These are phyloP conservation scores for Todus mexicanus DNA, from an alignment of 2,797 vertebrate species.

Conservation along the genomic window DNA sequence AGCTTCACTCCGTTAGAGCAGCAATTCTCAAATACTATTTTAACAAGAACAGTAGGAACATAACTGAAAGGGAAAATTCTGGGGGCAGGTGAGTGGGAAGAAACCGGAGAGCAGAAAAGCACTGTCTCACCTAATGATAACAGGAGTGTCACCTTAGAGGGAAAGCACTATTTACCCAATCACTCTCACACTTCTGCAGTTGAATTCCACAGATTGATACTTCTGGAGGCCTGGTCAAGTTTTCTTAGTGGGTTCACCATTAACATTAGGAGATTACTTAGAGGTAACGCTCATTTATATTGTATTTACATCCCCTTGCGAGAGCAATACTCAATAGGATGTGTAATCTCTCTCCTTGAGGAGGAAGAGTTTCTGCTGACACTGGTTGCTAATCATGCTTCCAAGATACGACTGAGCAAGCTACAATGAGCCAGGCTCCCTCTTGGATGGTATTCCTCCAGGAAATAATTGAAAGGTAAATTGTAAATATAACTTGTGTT, in stretches of 20 bases:
- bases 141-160: not conserved
- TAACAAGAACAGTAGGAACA: not conserved
- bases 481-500: not conserved
- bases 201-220: not conserved
- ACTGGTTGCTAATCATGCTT: not conserved
- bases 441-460: not conserved
- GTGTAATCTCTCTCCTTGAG: not conserved
- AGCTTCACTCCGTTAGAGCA: not conserved
- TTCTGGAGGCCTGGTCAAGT: not conserved
- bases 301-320: not conserved
- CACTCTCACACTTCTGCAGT: not conserved
- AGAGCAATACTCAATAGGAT: not conserved
- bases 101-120: not conserved
- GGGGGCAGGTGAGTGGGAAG: not conserved
- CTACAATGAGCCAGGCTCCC: not conserved
- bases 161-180: not conserved
- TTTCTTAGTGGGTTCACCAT: not conserved
- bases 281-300: not conserved
- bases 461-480: conserved; percentile 2
- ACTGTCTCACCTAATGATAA: not conserved
- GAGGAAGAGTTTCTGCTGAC: not conserved
- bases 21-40: not conserved
- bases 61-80: not conserved
- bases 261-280: not conserved
- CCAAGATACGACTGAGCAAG: not conserved